Evolutionary conservation across 2,113 vertebrate genomes (phyloP).

Genomic region (Zingel zingel): DNA sequence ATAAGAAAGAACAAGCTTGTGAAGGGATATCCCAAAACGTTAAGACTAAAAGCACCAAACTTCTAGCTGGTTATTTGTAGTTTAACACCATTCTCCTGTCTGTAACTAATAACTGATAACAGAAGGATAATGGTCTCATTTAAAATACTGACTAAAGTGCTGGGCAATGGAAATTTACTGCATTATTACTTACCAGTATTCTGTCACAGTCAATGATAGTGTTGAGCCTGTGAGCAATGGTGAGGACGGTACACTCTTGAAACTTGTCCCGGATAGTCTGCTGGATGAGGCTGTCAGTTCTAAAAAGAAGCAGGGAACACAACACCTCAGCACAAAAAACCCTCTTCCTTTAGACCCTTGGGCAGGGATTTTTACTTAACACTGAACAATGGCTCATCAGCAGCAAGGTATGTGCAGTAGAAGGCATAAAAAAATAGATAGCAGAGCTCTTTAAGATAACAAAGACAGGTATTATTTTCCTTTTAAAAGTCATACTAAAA

Average conservation of each 20-base stretch:
- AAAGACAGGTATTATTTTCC: background rate
- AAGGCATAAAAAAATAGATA: slow-evolving; percentile 16
- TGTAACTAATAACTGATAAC: background rate
- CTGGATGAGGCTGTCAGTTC: slow-evolving; percentile 95
- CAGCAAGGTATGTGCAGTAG: slow-evolving; percentile 62
- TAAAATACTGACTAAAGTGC: slow-evolving; percentile 21
- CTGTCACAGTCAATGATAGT: slow-evolving; percentile 94
- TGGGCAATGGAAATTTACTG: slow-evolving; percentile 53
- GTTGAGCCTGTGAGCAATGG: slow-evolving; percentile 94
- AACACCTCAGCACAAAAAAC: slow-evolving; percentile 76
- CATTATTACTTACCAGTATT: slow-evolving; percentile 89
- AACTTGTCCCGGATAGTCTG: slow-evolving; percentile 95
- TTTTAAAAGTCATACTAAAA: background rate
- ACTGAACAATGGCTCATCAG: slow-evolving; percentile 74
- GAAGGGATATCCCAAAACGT: background rate
- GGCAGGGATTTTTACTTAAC: slow-evolving; percentile 78
- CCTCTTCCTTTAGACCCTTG: slow-evolving; percentile 71
- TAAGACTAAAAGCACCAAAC: background rate
- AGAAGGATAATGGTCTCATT: background rate
- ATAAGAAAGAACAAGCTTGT: background rate
- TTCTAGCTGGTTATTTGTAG: background rate
- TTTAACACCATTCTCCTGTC: background rate
- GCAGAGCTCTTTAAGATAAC: slow-evolving; percentile 27
- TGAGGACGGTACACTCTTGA: slow-evolving; percentile 92
- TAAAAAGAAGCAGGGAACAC: slow-evolving; percentile 84